Evolutionary conservation across 2,113 vertebrate genomes (phyloP), one percentile per base, ranked within the genome.

Genomic region (Pterocles orientalis): DNA sequence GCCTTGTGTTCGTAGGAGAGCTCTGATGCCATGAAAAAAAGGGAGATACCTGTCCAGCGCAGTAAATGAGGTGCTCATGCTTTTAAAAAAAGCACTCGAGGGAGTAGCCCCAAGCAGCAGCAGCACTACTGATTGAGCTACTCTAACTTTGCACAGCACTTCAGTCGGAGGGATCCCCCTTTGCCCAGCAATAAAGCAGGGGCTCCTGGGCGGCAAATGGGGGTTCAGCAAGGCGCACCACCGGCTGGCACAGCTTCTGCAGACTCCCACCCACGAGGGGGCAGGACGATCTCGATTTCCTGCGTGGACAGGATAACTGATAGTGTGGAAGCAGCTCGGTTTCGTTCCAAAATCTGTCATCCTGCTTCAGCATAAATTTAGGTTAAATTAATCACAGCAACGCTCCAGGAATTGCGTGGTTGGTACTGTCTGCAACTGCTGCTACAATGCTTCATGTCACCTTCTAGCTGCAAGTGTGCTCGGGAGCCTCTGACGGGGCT

Each of bases 111-210:
- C 5, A 2, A 9, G 13, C 34, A 28, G 24, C 64, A 68, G 36
- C 6, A 33, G 18, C 33, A 5, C 18, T 72, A 1, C 53, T 4
- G 61, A 21, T 7, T 2, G 23, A 41, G 36, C 47, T 48, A 10
- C 12, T 58, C 11, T 28, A 4, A 14, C 47, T 18, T 4, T 7
- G 31, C 24, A 1, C 12, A 0, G 0, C 2, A 12, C 41, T 25
- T 16, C 1, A 26, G 28, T 4, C 34, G 6, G 6, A 34, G 36
- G 26, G 18, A 28, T 11, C 5, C 7, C 50, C 33, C 39, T 25
- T 9, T 3, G 29, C 57, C 33, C 4, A 18, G 33, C 18, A 14
- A 12, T 3, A 25, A 60, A 12, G 5, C 7, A 1, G 21, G 26
- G 39, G 14, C 33, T 18, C 21, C 51, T 19, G 28, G 8, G 5